Evolutionary conservation across 2,888 invertebrate genomes (phyloP), one percentile per base, ranked within the genome.

Genomic region (Actias luna): DNA sequence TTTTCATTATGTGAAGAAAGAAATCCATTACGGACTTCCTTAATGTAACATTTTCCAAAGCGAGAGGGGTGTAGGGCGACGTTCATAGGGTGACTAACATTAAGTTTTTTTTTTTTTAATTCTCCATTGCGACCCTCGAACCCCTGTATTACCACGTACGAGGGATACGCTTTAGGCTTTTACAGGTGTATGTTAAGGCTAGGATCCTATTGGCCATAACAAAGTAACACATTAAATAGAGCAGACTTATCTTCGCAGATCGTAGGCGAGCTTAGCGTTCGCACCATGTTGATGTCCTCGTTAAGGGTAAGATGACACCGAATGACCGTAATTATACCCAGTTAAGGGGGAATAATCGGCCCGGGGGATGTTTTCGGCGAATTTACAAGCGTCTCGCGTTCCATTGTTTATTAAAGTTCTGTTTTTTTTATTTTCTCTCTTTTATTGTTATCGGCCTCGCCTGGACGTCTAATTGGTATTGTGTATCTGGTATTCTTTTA

Each of bases 301-400:
- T 90, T 90, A 90, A 84, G 83, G 84, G 87, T 82, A 87, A 89
- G 89, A 89, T 86, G 89, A 91, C 88, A 89, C 89, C 82, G 74
- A 91, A 90, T 87, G 86, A 84, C 88, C 83, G 86, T 88, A 88
- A 90, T 90, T 91, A 89, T 82, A 79, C 73, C 85, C 87, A 84
- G 80, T 87, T 87, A 85, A 83, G 80, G 84, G 82, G 82, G 79
- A 78, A 78, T 85, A 83, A 86, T 84, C 80, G 82, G 67, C 72
- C 67, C 69, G 72, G 69, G 67, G 77, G 79, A 76, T 80, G 84
- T 83, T 85, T 84, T 85, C 77, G 83, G 77, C 80, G 79, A 86
- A 88, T 89, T 86, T 85, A 85, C 82, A 85, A 75, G 75, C 82
- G 72, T 76, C 75, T 78, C 78, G 74, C 76, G 80, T 83, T 82